A percentile compares a stretch with the other conserved stretches of the same genome.
Conservation (phyloP, 2,888 invertebrate species). For the Lasius platythorax region DNA sequence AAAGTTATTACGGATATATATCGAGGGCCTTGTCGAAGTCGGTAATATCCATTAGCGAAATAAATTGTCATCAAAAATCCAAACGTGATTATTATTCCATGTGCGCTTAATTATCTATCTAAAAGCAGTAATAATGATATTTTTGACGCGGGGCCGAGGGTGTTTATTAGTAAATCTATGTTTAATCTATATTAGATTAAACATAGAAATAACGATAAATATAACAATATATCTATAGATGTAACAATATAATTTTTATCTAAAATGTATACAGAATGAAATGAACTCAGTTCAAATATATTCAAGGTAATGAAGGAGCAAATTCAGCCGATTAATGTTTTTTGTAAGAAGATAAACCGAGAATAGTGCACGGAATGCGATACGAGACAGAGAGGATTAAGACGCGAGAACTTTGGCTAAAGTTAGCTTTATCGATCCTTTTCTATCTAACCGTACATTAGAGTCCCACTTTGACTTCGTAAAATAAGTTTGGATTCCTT, state of each 20-base stretch:
- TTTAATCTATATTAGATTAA: background rate
- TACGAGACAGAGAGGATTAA: background rate
- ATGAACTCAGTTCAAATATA: background rate
- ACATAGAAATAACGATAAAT: background rate
- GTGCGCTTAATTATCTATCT: slow-evolving; percentile 13
- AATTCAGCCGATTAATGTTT: background rate
- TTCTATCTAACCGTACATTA: slow-evolving; percentile 26
- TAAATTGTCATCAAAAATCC: slow-evolving; percentile 19
- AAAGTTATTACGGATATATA: slow-evolving; percentile 16
- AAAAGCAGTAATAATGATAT: slow-evolving; percentile 14
- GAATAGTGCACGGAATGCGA: background rate
- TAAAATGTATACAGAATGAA: background rate
- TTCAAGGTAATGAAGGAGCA: background rate
- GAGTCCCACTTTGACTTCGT: slow-evolving; percentile 47
- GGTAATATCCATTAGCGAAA: slow-evolving; percentile 10
- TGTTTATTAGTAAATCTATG: background rate
- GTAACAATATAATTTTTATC: background rate
- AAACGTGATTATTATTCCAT: slow-evolving; percentile 16
- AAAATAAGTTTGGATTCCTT: slow-evolving; percentile 46
- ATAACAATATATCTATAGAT: background rate
- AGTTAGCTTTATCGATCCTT: slow-evolving; percentile 28
- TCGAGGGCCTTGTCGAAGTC: background rate
- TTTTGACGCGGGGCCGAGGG: background rate
- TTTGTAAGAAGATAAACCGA: background rate
- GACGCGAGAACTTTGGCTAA: slow-evolving; percentile 22